Evolutionary conservation across 2,888 invertebrate species (phyloP), one percentile per base, ranked within the genome.

Genomic region (Ommatoiulus sabulosus): DNA sequence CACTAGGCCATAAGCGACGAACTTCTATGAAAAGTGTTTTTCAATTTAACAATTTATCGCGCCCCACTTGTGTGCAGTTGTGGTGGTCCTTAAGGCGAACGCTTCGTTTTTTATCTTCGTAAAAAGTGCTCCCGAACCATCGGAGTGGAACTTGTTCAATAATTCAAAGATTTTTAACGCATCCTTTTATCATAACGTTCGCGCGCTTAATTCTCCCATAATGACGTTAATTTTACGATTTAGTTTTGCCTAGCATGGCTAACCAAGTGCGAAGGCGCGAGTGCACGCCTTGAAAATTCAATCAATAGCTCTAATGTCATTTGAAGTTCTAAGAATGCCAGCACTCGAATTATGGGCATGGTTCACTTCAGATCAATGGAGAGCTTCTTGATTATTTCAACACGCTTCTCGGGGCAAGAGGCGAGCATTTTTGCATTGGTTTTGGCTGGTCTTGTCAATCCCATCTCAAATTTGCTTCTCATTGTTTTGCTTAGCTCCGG

Each of bases 81-180:
- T 80, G 80, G 80, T 80, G 80, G 80, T 43, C 17, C 35, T 80
- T 35, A 80, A 10, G 80, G 35, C 20, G 20, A n/a, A 20, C 7
- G 6, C 15, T 15, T 35, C 0, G 35, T 35, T 80, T 80, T 80
- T 80, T 43, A 2, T 35, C 10, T 35, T 80, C n/a, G 24, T 10
- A 80, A 80, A 80, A 80, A 80, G 80, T 43, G 12, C 80, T 80
- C 12, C 1, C 48, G 35, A 24, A 80, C 3, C 35, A 24, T 12
- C 35, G 35, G 12, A 80, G 80, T 80, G 80, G 3, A 80, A 24
- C 80, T 80, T 80, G 80, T 80, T 80, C 80, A 35, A 80, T 80
- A 80, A 80, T 80, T 80, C 80, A 80, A 80, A 80, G 80, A 80
- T 80, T 35, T 8, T 80, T 80, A 80, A 80, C 80, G 35, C 80